Evolutionary conservation across 2,888 invertebrate species (phyloP), one percentile per base, ranked within the genome.

Genomic region (Cataglyphis altisquamis): DNA sequence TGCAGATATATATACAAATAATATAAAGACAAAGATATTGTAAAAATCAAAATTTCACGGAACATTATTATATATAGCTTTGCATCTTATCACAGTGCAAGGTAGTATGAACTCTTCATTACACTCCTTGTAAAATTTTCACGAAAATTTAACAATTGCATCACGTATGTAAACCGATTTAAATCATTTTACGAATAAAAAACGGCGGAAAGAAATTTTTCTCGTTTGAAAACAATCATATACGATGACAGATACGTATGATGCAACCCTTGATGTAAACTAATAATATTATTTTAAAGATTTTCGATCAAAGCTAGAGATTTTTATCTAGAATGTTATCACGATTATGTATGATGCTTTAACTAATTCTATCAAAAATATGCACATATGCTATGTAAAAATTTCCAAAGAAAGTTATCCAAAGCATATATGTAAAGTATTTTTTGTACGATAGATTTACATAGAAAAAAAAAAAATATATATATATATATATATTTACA

Each of bases 1-100:
- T 87, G 86, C 90, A 90, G 91, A 90, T 92, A 92, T 91, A 90
- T 92, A 91, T 9, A 36, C 21, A 32, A 32, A n/a, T 36, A 18
- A 29, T 4, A 18, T 36, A 15, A 55, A 9, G n/a, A 39, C 18
- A 1, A 39, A 5, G 15, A 3, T 70, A 36, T 21, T 70, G 12
- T 55, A 36, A 52, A 36, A 64, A 41, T 41, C n/a, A 1, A 39
- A 64, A 0, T 63, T 25, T 2, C n/a, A 21, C 15, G 6, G n/a
- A 52, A 18, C 1, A n/a, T 52, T 18, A 52, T 52, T 21, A 55
- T 6, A 48, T 21, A 55, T 6, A 48, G 18, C 6, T 5, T 48
- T 18, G 18, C 18, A 48, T 48, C 18, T 48, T 18, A 18, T 48
- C 6, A 18, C 1, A 41, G 12, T 41, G 12, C 12, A 41, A 10